Evolutionary conservation across 2,888 invertebrate genomes (phyloP), one percentile per base, ranked within the genome.

Genomic region (Tolmerus cingulatus): DNA sequence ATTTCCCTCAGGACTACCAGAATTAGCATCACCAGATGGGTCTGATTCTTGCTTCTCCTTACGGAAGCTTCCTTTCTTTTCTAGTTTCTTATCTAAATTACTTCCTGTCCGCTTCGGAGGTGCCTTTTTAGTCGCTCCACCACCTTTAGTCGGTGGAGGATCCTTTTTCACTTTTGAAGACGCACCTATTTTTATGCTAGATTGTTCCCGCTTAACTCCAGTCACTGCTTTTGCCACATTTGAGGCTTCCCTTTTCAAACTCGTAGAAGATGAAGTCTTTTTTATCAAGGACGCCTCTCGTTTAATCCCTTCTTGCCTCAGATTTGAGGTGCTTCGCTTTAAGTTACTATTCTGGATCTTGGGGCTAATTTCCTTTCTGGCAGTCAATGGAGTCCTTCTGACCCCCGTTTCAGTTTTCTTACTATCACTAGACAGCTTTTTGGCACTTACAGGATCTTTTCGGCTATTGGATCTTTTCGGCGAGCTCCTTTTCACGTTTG

Each of bases 371-470:
- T 57, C 40, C 43, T 57, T 79, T 66, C 66, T 78, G 23, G 74
- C 79, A 55, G 66, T 51, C 23, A 87, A 88, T 19, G 87, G 84
- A 14, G 88, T 86, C 66, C 86, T 46, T 84, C 87, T 88, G 16
- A 88, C 86, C 76, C 79, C 88, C 78, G 86, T 66, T 66, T 87
- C 86, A 86, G 88, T 87, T 46, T 88, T 88, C 74, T 87, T 89
- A 9, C 85, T 57, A 66, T 86, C 88, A 4, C 77, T 89, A 7
- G 90, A 89, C 81, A 90, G 88, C 89, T 91, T 92, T 92, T 92
- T 92, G 91, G 92, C 92, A 92, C 92, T 91, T 90, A 90, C 88
- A 76, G 90, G 89, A 88, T 91, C 88, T 43, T 88, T 90, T 14
- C 89, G 88, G n/a, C 87, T 78, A 12, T 88, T 88, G 34, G 87